Conservation (phyloP, 2,888 invertebrate species). For the Leptinotarsa tumamoca region DNA sequence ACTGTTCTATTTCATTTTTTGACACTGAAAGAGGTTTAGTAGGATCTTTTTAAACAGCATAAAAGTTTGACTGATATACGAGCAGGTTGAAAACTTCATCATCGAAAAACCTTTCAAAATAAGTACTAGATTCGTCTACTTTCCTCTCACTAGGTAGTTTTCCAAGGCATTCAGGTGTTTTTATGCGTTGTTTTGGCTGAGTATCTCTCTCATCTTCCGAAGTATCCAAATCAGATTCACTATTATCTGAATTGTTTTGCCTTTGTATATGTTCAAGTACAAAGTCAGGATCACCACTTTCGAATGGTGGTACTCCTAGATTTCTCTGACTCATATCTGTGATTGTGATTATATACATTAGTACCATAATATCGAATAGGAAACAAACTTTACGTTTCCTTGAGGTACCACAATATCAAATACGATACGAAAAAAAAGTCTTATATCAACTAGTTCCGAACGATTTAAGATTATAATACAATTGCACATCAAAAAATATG, state of each 20-base stretch:
- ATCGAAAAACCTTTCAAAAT: not conserved
- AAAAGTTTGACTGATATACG: not conserved
- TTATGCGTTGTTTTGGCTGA: too few relatives aligned
- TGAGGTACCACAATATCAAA: not conserved
- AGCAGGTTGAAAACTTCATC: not conserved
- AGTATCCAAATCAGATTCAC: too few relatives aligned
- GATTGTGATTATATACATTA: not conserved
- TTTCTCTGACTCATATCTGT: too few relatives aligned
- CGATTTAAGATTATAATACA: not conserved
- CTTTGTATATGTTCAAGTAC: too few relatives aligned
- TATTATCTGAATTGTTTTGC: too few relatives aligned
- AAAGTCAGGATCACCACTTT: too few relatives aligned
- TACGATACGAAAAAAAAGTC: not conserved
- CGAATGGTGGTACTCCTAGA: too few relatives aligned
- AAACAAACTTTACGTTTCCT: not conserved
- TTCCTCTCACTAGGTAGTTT: not conserved
- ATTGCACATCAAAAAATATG: not conserved
- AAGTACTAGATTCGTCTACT: not conserved
- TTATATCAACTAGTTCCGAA: not conserved
- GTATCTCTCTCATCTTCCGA: too few relatives aligned
- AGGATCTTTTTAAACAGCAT: not conserved
- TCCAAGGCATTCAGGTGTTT: not conserved
- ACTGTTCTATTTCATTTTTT: not conserved
- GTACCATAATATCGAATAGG: too few relatives aligned
- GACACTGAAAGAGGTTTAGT: not conserved